Evolutionary conservation across 2,797 vertebrate species (phyloP).

Genomic region (Luscinia megarhynchos): DNA sequence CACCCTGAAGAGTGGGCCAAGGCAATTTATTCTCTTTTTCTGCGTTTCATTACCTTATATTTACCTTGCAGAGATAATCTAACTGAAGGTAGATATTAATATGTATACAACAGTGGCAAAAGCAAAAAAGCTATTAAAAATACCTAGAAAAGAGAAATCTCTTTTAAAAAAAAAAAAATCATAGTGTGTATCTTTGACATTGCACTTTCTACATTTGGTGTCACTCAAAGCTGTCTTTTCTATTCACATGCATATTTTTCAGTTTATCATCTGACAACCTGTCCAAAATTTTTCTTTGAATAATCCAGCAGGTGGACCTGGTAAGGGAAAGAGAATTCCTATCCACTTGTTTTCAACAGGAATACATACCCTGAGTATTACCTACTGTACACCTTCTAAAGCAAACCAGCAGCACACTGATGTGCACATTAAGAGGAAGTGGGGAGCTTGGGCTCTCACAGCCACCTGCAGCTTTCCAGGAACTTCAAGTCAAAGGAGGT

Average conservation of each 20-base stretch:
- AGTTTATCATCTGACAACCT: background rate
- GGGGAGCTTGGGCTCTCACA: background rate
- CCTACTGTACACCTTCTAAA: background rate
- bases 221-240: background rate
- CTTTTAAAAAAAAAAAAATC: background rate
- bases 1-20: background rate
- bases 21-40: background rate
- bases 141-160: background rate
- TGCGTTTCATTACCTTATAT: background rate
- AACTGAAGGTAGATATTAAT: background rate
- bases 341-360: background rate
- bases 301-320: background rate
- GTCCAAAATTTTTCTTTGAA: background rate
- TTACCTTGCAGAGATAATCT: background rate
- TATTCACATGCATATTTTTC: background rate
- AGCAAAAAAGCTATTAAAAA: background rate
- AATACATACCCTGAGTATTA: background rate
- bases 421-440: background rate
- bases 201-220: background rate
- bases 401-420: background rate
- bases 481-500: slow-evolving; percentile 4
- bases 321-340: background rate
- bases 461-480: slow-evolving; percentile 16
- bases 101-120: background rate
- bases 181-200: background rate